These are phyloP conservation scores for Argyra leucocephala DNA, from an alignment of 2,888 invertebrate genomes.

Conservation along the genomic window DNA sequence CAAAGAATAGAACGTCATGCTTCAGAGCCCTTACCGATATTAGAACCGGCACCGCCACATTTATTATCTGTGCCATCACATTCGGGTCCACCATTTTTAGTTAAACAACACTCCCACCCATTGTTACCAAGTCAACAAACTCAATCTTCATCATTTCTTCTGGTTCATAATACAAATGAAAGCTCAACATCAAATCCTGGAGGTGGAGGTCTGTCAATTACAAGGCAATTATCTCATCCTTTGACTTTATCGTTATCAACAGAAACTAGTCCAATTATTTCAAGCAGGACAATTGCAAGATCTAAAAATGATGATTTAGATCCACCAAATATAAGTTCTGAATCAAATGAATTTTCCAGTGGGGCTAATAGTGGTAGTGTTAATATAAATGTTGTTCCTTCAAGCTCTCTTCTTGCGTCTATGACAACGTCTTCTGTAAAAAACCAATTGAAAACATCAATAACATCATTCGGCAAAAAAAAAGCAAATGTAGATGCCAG, in stretches of 20 bases:
- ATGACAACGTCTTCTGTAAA: conserved; percentile 24
- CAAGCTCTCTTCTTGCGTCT: conserved; percentile 25
- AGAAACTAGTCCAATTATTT: conserved; percentile 3
- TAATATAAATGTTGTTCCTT: conserved; percentile 1
- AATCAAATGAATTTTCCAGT: background rate
- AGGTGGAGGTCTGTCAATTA: conserved; percentile 21
- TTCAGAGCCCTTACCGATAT: conserved; percentile 51
- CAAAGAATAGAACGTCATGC: conserved; percentile 50
- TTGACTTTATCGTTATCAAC: conserved; percentile 26
- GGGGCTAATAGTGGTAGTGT: background rate
- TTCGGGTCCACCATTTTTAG: conserved; percentile 42
- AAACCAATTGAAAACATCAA: conserved; percentile 27
- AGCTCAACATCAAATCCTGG: conserved; percentile 18
- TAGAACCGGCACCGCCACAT: conserved; percentile 47
- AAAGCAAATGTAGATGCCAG: conserved; percentile 20
- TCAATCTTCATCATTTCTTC: conserved; percentile 9
- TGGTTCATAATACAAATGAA: background rate
- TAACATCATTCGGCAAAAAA: conserved; percentile 18
- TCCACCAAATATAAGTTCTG: background rate
- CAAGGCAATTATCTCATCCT: conserved; percentile 48
- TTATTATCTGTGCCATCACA: conserved; percentile 49
- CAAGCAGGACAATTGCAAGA: background rate
- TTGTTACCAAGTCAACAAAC: conserved; percentile 51
- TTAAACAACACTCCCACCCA: conserved; percentile 60
- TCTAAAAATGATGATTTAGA: background rate